A percentile compares a stretch with the other conserved stretches of the same genome.
These are phyloP conservation scores for Notoglanidium macrostoma DNA, from an alignment of 2,797 vertebrate species.

Conservation along the genomic window DNA sequence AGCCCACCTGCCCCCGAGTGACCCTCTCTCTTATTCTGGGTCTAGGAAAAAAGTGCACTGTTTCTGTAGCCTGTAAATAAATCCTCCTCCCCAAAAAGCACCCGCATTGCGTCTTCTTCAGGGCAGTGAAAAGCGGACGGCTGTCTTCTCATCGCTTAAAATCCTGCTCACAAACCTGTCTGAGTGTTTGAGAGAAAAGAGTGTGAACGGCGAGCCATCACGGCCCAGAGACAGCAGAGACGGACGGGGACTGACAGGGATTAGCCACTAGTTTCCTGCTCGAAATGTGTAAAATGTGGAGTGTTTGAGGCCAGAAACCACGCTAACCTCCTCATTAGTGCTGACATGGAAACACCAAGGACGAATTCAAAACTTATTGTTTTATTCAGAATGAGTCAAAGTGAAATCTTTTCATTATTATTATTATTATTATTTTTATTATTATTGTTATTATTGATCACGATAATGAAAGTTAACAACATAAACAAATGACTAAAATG, in stretches of 20 bases:
- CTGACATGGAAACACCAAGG: too few relatives aligned
- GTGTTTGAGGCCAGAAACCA: not conserved
- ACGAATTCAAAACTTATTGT: not conserved
- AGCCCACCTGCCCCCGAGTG: not conserved
- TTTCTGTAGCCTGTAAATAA: not conserved
- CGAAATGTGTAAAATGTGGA: slow-evolving; percentile 33
- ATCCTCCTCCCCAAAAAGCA: not conserved
- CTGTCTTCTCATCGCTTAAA: not conserved
- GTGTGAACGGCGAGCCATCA: slow-evolving; percentile 3
- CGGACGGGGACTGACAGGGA: slow-evolving; percentile 47
- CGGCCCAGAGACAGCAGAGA: not conserved
- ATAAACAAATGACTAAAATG: not conserved
- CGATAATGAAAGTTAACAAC: not conserved
- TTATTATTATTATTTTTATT: not conserved
- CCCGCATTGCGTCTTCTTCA: not conserved
- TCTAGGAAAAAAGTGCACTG: not conserved
- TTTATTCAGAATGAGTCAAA: not conserved
- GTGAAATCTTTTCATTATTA: not conserved
- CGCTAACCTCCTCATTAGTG: not conserved
- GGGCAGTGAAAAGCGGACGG: not conserved
- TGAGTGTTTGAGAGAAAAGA: not conserved
- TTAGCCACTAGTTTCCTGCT: slow-evolving; percentile 30
- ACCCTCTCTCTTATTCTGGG: not conserved
- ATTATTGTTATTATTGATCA: not conserved
- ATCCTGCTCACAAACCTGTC: not conserved